Conservation (phyloP, 2,797 vertebrate genomes). For the Okamejei kenojei region DNA sequence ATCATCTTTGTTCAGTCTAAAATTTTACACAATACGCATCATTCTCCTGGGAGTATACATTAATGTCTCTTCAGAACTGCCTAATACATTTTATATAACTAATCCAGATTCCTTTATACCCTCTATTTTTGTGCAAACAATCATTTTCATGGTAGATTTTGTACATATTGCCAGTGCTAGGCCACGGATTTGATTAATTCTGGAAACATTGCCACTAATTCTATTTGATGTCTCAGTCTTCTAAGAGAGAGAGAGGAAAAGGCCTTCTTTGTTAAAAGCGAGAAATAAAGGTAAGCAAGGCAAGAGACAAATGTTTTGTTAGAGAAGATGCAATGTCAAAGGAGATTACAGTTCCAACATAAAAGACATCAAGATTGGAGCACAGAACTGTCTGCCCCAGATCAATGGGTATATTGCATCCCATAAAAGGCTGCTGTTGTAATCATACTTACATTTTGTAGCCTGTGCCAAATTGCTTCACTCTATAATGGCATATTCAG, state of each 20-base stretch:
- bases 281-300: constrained; percentile 42
- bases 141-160: constrained; percentile 5
- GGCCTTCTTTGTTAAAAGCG: constrained; percentile 40
- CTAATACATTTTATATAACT: neutral
- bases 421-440: constrained; percentile 37
- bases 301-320: constrained; percentile 40
- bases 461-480: constrained; percentile 40
- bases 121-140: neutral
- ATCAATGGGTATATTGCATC: constrained; percentile 37
- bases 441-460: neutral
- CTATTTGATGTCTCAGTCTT: constrained; percentile 36
- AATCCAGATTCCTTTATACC: neutral
- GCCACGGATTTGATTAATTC: constrained; percentile 36
- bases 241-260: constrained; percentile 42
- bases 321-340: constrained; percentile 33
- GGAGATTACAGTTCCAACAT: constrained; percentile 40
- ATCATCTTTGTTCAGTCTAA: neutral
- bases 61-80: neutral
- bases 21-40: neutral
- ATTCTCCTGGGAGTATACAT: constrained; percentile 6
- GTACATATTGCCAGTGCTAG: neutral
- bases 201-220: constrained; percentile 34
- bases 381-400: constrained; percentile 38
- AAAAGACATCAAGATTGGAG: constrained; percentile 38
- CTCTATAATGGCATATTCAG: constrained; percentile 30